Conservation (phyloP, 1,140 invertebrate species). For the Druon quercuslanigerum region DNA sequence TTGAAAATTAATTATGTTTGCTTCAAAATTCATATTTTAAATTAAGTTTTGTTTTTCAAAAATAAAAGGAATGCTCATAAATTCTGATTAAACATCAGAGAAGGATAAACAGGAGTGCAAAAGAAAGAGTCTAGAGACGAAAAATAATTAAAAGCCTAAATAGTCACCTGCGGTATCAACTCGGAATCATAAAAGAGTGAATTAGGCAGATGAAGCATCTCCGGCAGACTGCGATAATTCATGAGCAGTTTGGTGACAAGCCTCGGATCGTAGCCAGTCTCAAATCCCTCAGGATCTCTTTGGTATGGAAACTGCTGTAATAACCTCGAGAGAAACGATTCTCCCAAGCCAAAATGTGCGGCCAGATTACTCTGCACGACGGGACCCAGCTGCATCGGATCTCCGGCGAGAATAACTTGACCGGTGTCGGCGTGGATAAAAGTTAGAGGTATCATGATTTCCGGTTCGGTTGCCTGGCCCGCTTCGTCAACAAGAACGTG, state of each 20-base stretch:
- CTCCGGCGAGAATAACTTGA: conserved; percentile 90
- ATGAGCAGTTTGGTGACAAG: conserved; percentile 84
- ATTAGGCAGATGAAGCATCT: conserved; percentile 86
- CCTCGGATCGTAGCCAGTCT: conserved; percentile 80
- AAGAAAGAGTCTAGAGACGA: too few relatives aligned
- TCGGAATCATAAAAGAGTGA: conserved; percentile 88
- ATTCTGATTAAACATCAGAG: too few relatives aligned
- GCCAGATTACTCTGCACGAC: conserved; percentile 83
- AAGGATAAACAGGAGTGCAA: too few relatives aligned
- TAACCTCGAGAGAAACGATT: conserved; percentile 84
- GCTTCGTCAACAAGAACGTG: conserved; percentile 94
- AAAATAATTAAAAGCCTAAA: conserved; percentile 31
- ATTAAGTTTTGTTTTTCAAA: too few relatives aligned
- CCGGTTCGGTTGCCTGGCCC: conserved; percentile 92
- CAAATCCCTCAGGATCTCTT: conserved; percentile 77
- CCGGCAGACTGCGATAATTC: conserved; percentile 88
- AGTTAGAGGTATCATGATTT: conserved; percentile 85
- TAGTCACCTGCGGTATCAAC: conserved; percentile 77
- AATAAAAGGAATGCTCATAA: too few relatives aligned
- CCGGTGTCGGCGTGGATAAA: conserved; percentile 74
- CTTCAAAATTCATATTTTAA: too few relatives aligned
- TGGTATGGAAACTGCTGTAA: conserved; percentile 81
- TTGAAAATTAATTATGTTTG: too few relatives aligned
- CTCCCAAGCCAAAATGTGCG: conserved; percentile 79
- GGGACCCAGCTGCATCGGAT: conserved; percentile 93